Conservation (phyloP, 2,888 invertebrate species). For the Hoplodrina ambigua region DNA sequence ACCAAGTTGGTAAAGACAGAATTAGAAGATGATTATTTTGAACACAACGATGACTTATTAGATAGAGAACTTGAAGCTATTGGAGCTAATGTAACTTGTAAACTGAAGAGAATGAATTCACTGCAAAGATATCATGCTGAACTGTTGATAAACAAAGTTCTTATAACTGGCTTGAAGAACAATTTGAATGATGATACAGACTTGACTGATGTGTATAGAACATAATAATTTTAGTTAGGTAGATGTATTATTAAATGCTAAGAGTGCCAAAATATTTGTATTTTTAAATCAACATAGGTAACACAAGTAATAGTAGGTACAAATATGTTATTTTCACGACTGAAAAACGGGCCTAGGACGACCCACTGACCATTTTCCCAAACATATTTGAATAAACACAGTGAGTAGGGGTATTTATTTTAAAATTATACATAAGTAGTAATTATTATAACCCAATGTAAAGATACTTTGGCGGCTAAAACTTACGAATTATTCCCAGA, state of each 20-base stretch:
- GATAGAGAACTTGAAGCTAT: slow-evolving; percentile 69
- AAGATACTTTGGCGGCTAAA: not conserved
- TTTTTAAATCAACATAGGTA: too few species aligned
- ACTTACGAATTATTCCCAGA: slow-evolving; percentile 86
- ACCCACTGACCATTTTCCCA: too few species aligned
- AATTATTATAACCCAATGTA: too few species aligned
- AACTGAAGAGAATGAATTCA: slow-evolving; percentile 69
- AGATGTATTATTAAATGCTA: not conserved
- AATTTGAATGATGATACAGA: slow-evolving; percentile 69
- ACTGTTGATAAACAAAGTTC: slow-evolving; percentile 71
- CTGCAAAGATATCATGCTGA: slow-evolving; percentile 71
- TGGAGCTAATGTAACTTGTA: slow-evolving; percentile 71
- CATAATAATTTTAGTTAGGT: slow-evolving; percentile 15
- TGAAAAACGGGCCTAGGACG: too few species aligned
- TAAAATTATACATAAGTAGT: too few species aligned
- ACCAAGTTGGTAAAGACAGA: slow-evolving; percentile 37
- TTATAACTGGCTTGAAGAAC: slow-evolving; percentile 68
- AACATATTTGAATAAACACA: too few species aligned
- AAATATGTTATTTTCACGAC: too few species aligned
- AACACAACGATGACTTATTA: slow-evolving; percentile 45
- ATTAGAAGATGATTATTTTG: slow-evolving; percentile 28
- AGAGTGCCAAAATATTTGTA: not conserved
- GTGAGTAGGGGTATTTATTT: too few species aligned
- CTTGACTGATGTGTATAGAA: slow-evolving; percentile 63
- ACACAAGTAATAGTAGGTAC: too few species aligned